Percentiles rank a stretch among this genome's conserved stretches.
phyloP scores from a whole-genome alignment of 2,113 vertebrate species.

The Ornithorhynchus anatinus region DNA sequence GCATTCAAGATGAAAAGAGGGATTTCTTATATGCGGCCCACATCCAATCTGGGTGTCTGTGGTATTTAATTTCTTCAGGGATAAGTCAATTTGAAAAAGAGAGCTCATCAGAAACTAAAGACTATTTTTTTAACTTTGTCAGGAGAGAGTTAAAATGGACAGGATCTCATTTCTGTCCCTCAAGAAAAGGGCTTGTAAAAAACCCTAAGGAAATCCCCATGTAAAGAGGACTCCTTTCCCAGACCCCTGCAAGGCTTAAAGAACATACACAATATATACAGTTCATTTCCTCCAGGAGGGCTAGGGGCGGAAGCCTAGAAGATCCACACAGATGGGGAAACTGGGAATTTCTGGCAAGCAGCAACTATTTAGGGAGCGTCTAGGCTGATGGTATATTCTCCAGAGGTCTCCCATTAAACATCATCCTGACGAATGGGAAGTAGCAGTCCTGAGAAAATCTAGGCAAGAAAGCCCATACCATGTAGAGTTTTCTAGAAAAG shows the following conservation, averaged over 20 bases:
- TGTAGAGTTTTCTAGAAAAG: no score
- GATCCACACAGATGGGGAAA: not conserved
- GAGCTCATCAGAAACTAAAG: not conserved
- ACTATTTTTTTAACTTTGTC: not conserved
- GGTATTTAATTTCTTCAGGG: not conserved
- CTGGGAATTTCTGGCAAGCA: not conserved
- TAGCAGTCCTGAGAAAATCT: no score
- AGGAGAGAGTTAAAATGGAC: not conserved
- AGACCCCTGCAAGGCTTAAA: not conserved
- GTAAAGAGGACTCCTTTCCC: not conserved
- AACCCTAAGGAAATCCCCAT: not conserved
- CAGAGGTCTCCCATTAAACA: not conserved
- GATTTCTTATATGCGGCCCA: no score
- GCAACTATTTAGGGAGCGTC: not conserved
- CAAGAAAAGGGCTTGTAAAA: not conserved
- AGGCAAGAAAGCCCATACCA: no score
- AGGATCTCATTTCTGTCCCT: not conserved
- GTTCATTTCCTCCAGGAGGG: not conserved
- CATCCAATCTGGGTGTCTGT: no score
- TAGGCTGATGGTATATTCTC: accelerated
- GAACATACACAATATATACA: not conserved
- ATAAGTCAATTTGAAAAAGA: slow-evolving; percentile 8
- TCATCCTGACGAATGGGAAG: not conserved
- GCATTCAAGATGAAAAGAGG: no score
- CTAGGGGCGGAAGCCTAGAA: not conserved